A percentile compares a stretch with the other conserved stretches of the same genome.
These are phyloP conservation scores for Pelmatolapia mariae DNA, from an alignment of 2,113 vertebrate species.

Conservation along the genomic window DNA sequence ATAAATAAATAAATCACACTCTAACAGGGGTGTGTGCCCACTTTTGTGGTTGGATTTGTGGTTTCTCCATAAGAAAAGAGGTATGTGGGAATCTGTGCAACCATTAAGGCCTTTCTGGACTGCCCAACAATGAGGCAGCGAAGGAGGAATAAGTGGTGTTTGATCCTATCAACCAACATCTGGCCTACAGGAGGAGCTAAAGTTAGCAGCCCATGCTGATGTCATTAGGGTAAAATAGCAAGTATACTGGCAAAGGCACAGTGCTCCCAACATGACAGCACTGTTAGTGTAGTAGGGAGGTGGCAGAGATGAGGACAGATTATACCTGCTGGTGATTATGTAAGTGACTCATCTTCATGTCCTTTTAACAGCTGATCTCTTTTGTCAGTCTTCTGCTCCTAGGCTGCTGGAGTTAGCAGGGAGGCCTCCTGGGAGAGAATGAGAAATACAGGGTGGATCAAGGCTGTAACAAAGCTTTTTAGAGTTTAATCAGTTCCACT, in stretches of 20 bases:
- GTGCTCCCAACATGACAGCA: constrained; percentile 25
- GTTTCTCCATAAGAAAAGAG: constrained; percentile 14
- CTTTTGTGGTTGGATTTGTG: constrained; percentile 17
- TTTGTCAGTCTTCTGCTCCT: not conserved
- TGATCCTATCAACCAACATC: constrained; percentile 61
- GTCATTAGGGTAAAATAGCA: constrained; percentile 60
- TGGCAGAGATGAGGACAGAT: not conserved
- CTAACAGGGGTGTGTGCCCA: not conserved
- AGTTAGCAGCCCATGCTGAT: constrained; percentile 66
- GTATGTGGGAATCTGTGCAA: constrained; percentile 21
- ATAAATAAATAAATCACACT: not conserved
- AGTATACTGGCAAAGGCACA: constrained; percentile 44
- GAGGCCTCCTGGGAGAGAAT: not conserved
- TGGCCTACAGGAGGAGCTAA: constrained; percentile 59
- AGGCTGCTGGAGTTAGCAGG: not conserved
- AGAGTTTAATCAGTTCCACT: constrained; percentile 31
- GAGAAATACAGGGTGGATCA: constrained; percentile 23
- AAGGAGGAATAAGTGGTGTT: constrained; percentile 27
- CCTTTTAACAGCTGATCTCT: not conserved
- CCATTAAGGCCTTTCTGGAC: constrained; percentile 46
- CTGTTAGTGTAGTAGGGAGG: not conserved
- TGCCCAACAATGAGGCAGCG: constrained; percentile 56
- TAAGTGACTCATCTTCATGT: not conserved
- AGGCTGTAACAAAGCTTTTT: constrained; percentile 28
- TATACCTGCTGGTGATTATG: not conserved